A percentile compares a stretch with the other conserved stretches of the same genome.
These are phyloP conservation scores for Mastomys natalensis DNA, from an alignment of 2,113 vertebrate genomes.

Conservation along the genomic window DNA sequence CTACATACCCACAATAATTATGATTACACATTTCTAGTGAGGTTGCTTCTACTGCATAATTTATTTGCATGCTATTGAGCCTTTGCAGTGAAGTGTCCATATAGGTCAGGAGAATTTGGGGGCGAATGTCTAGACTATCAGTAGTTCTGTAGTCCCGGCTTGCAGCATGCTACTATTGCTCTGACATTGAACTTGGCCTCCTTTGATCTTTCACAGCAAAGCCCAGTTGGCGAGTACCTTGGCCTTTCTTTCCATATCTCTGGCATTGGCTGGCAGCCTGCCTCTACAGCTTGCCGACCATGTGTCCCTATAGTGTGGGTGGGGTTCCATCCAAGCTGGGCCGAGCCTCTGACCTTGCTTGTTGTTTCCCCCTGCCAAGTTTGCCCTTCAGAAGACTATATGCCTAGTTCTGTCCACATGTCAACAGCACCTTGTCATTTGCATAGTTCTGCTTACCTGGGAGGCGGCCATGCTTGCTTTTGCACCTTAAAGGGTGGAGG, in stretches of 20 bases:
- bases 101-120: neutral
- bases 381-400: neutral
- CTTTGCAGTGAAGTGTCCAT: neutral
- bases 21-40: neutral
- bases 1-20: neutral
- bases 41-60: neutral
- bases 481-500: neutral
- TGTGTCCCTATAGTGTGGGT: neutral
- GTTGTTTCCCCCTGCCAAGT: neutral
- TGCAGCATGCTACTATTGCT: neutral
- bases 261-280: neutral
- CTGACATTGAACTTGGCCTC: slow-evolving; percentile 2
- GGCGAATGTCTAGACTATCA: neutral
- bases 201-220: neutral
- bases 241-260: neutral
- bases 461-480: neutral
- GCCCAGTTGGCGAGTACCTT: no score
- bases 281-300: neutral
- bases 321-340: neutral
- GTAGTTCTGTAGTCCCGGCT: slow-evolving; percentile 4
- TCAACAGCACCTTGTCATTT: rapidly evolving
- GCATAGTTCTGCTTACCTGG: neutral
- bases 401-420: neutral
- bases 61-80: neutral
- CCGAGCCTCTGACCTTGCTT: neutral